These are phyloP conservation scores for Sitta carolinensis DNA, from an alignment of 2,797 vertebrate genomes.

Conservation along the genomic window DNA sequence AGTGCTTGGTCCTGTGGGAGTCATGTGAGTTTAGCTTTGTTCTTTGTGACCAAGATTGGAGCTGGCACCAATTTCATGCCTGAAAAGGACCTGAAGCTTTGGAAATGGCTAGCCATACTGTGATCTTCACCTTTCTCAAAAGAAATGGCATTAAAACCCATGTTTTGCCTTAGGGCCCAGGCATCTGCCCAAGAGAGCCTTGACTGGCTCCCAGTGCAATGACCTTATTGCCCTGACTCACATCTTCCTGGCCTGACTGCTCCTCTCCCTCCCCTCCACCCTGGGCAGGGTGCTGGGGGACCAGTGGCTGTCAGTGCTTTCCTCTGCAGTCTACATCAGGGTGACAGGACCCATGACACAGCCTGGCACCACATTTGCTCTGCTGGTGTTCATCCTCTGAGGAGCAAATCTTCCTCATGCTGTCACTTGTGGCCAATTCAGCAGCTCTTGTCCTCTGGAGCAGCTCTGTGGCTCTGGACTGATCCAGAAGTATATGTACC, in stretches of 20 bases:
- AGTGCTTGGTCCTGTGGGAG: rapidly evolving
- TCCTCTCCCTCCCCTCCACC: neutral
- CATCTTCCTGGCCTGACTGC: neutral
- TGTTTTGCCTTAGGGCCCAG: neutral
- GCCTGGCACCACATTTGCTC: neutral
- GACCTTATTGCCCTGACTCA: slow-evolving; percentile 49
- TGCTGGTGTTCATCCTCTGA: neutral
- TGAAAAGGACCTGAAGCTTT: neutral
- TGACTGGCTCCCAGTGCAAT: neutral
- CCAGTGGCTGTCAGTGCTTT: neutral
- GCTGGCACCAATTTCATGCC: neutral
- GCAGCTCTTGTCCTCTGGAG: neutral
- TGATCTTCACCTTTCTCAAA: neutral
- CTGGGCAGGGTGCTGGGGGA: neutral
- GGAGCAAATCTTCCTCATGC: neutral
- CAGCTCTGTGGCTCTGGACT: neutral
- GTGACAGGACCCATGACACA: neutral
- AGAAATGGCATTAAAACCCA: neutral
- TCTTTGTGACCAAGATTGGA: neutral
- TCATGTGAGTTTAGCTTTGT: neutral
- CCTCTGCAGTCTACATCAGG: neutral
- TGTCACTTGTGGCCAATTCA: rapidly evolving
- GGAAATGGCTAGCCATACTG: neutral
- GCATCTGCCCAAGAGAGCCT: neutral
- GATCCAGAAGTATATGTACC: neutral